These are phyloP conservation scores for Muntiacus muntjak DNA, from an alignment of 2,113 vertebrate species.

Conservation along the genomic window DNA sequence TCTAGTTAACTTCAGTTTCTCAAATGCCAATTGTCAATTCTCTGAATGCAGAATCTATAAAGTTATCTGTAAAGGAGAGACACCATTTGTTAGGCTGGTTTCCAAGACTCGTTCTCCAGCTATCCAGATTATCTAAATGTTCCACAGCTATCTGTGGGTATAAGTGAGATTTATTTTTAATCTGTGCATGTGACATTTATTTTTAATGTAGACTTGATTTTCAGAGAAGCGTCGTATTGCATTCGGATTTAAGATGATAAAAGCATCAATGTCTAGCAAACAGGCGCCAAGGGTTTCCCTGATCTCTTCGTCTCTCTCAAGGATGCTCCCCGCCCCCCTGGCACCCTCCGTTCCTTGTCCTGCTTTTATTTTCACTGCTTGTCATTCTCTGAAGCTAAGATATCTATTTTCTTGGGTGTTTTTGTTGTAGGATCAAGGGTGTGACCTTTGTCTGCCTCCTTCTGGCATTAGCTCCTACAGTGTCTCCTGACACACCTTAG, in stretches of 20 bases:
- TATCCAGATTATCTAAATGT: neutral
- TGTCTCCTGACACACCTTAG: neutral
- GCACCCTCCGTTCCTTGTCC: accelerated
- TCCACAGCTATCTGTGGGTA: neutral
- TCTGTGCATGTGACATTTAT: neutral
- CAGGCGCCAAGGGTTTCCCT: neutral
- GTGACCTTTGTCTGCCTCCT: neutral
- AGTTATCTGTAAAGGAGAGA: neutral
- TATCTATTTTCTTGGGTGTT: neutral
- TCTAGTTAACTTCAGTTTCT: neutral
- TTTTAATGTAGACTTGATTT: neutral
- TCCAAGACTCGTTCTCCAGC: neutral
- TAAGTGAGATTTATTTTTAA: neutral
- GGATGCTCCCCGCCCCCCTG: accelerated
- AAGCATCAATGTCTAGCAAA: neutral
- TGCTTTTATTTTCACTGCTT: neutral
- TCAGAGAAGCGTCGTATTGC: neutral
- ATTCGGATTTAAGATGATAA: neutral
- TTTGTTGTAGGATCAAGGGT: neutral
- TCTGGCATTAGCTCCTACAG: neutral
- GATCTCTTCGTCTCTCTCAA: neutral
- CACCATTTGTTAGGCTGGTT: neutral
- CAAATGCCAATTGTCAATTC: neutral
- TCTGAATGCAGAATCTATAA: neutral
- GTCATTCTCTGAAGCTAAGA: neutral